Evolutionary conservation across 2,113 vertebrate genomes (phyloP), one percentile per base, ranked within the genome.

Genomic region (zebrafish (Danio rerio)): DNA sequence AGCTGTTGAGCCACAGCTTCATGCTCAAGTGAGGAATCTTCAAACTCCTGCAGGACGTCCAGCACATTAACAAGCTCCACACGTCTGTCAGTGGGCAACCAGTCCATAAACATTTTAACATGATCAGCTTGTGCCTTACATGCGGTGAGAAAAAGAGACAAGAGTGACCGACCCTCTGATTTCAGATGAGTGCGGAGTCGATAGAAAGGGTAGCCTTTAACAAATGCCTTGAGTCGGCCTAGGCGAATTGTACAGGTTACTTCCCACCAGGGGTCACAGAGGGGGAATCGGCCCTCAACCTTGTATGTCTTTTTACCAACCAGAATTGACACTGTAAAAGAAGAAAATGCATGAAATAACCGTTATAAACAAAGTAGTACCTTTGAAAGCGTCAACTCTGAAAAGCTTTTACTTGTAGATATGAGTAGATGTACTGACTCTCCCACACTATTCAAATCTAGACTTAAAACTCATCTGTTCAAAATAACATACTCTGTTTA

Each of bases 231-330:
- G 40, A 31, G 83, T 0, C 61, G 62, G 4, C 1, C 11, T 16
- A 20, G 4, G 9, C 9, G 7, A 3, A n/a, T 59, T 52, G 69
- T 88, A 40, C 94, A 89, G 5, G 89, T 92, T 80, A 96, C 92
- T 74, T 71, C 87, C 95, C 96, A 96, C 95, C 96, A 96, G 0
- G 95, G 87, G 59, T 9, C 92, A 6, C 40, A 73, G 16, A 96
- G 88, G 0, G 92, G 91, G 89, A 96, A 96, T 40, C 87, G 90
- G 81, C 96, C 95, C 20, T 84, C 68, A 21, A 95, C 92, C 7
- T 81, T 13, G 81, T 84, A 90, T 5, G 61, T 10, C 21, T 88
- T 61, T 58, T 45, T 18, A 10, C 90, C 88, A 9, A 10, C 9
- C 0, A 89, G 89, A 84, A 96, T 91, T 75, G 83, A 1, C 91